Percentiles rank a stretch among this genome's conserved stretches.
phyloP scores from a whole-genome alignment of 1,140 invertebrate genomes.

The Megalopta genalis region DNA sequence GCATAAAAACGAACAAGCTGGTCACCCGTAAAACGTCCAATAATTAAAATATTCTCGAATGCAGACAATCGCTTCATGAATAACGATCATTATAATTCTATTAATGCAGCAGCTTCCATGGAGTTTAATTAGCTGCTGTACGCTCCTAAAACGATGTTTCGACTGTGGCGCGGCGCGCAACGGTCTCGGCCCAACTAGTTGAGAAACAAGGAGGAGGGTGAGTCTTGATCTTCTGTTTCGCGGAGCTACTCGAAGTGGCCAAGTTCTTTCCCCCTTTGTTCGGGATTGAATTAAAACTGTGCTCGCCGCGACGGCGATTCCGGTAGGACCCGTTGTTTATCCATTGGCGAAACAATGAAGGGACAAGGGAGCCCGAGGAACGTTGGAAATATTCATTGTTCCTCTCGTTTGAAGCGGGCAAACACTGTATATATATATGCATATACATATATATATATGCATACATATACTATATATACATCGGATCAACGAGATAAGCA shows the following conservation, averaged over 20 bases:
- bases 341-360: slow-evolving; percentile 15
- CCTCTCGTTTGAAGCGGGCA: background rate
- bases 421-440: slow-evolving; percentile 11
- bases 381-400: slow-evolving; percentile 22
- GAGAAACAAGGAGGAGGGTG: background rate
- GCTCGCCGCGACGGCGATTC: background rate
- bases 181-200: slow-evolving; percentile 9
- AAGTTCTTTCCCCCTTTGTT: slow-evolving; percentile 16
- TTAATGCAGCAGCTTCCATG: no score
- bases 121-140: no score
- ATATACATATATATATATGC: no score
- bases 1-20: no score
- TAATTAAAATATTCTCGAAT: no score
- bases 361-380: background rate
- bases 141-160: background rate
- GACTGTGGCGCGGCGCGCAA: background rate
- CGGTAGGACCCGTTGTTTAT: slow-evolving; percentile 38
- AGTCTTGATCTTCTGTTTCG: background rate
- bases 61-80: no score
- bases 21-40: no score
- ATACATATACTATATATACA: slow-evolving; percentile 2
- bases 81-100: no score
- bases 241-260: background rate
- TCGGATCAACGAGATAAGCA: slow-evolving; percentile 15
- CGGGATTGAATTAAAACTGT: slow-evolving; percentile 42